Conservation (phyloP, 1,140 invertebrate genomes). For the Diorhabda carinulata region DNA sequence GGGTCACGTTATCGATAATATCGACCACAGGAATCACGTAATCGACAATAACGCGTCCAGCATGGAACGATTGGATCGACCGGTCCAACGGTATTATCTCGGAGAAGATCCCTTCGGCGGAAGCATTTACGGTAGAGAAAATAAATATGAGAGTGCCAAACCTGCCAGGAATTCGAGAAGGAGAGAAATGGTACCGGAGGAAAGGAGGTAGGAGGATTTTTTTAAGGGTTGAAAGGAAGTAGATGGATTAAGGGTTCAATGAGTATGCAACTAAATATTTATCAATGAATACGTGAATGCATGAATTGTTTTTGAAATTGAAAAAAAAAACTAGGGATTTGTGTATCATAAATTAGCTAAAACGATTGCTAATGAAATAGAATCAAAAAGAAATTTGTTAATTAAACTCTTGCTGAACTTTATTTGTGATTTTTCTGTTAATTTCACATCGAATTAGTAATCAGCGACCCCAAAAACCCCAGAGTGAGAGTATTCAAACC, state of each 20-base stretch:
- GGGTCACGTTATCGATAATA: conserved; percentile 54
- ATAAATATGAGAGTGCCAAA: conserved; percentile 66
- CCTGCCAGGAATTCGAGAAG: conserved; percentile 40
- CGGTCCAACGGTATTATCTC: conserved; percentile 72
- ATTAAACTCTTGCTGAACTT: too few relatives aligned
- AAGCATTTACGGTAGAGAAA: conserved; percentile 74
- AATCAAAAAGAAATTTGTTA: too few relatives aligned
- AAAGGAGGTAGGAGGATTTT: conserved; percentile 27
- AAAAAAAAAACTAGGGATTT: too few relatives aligned
- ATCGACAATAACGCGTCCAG: conserved; percentile 51
- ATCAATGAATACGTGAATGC: too few relatives aligned
- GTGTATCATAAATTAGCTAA: too few relatives aligned
- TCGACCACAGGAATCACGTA: conserved; percentile 51
- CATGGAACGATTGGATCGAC: conserved; percentile 45
- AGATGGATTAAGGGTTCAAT: not conserved
- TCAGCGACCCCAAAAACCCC: too few relatives aligned
- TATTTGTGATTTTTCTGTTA: too few relatives aligned
- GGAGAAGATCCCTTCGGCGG: conserved; percentile 78
- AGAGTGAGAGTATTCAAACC: too few relatives aligned
- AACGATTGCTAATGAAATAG: too few relatives aligned
- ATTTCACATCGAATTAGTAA: too few relatives aligned
- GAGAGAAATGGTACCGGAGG: conserved; percentile 22
- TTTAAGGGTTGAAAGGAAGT: not conserved
- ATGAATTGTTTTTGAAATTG: too few relatives aligned
- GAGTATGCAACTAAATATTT: not conserved